phyloP scores from a whole-genome alignment of 1,140 invertebrate genomes.

The Heliconius hermathena region DNA sequence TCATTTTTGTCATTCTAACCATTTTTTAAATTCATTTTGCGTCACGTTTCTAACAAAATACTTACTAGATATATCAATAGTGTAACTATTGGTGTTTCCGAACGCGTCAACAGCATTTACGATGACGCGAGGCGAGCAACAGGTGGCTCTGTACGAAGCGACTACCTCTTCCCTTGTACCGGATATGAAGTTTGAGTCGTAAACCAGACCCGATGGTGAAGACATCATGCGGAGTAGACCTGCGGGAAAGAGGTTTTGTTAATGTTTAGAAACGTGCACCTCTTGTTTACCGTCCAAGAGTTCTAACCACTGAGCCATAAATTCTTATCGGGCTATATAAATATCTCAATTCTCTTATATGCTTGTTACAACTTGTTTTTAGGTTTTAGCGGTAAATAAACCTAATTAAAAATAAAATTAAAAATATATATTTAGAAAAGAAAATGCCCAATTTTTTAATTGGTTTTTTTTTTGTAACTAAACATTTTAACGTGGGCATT shows the following conservation, averaged over 20 bases:
- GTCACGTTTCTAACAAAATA: not conserved
- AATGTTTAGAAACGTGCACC: not conserved
- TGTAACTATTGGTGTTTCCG: slow-evolving; percentile 82
- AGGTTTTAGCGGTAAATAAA: too few species aligned
- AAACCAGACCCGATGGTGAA: slow-evolving; percentile 70
- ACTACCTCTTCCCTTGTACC: slow-evolving; percentile 82
- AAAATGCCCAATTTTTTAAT: too few species aligned
- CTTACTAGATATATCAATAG: slow-evolving; percentile 84
- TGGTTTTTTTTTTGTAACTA: too few species aligned
- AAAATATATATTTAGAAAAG: too few species aligned
- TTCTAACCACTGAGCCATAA: too few species aligned
- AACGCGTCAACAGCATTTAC: slow-evolving; percentile 83
- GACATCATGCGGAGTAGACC: slow-evolving; percentile 84
- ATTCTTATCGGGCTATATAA: too few species aligned
- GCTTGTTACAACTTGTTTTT: too few species aligned
- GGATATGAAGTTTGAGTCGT: slow-evolving; percentile 80
- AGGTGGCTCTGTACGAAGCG: slow-evolving; percentile 84
- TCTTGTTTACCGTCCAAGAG: not conserved
- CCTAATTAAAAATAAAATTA: too few species aligned
- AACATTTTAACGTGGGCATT: too few species aligned
- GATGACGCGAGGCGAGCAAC: slow-evolving; percentile 83
- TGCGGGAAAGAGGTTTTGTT: slow-evolving; percentile 40
- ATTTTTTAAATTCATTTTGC: not conserved
- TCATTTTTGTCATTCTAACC: not conserved
- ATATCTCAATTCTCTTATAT: too few species aligned